Evolutionary conservation across 2,888 invertebrate species (phyloP).

Genomic region (Agonopterix alstromeriana): DNA sequence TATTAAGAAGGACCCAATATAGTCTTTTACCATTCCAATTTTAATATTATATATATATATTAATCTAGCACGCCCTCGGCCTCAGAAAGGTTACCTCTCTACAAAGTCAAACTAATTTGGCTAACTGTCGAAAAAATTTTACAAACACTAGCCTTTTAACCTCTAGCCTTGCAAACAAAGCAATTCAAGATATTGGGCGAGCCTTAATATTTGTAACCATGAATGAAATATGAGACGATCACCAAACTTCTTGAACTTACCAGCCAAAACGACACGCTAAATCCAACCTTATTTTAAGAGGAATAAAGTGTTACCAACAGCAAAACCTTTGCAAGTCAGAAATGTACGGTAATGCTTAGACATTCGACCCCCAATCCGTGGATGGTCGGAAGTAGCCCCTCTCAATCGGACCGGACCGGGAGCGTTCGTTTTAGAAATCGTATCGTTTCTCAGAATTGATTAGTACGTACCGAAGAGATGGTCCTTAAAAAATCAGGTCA

Average conservation of each 20-base stretch:
- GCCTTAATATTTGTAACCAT: background rate
- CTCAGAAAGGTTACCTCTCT: no score
- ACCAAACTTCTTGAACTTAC: background rate
- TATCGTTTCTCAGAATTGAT: conserved; percentile 5
- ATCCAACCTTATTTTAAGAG: no score
- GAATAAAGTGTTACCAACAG: no score
- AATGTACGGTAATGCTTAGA: conserved; percentile 4
- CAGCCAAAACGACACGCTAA: no score
- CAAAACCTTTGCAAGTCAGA: background rate
- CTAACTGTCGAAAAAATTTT: no score
- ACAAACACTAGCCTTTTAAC: no score
- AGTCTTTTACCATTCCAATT: no score
- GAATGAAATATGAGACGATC: conserved; percentile 4
- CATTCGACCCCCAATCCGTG: conserved; percentile 4
- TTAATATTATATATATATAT: no score
- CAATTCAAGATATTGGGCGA: background rate
- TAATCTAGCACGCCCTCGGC: no score
- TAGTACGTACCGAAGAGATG: conserved; percentile 1
- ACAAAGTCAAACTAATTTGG: no score
- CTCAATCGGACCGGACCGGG: background rate
- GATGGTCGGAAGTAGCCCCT: conserved; percentile 1
- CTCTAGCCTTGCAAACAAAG: background rate
- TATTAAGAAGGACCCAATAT: no score
- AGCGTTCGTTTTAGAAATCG: background rate
- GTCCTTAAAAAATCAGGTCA: conserved; percentile 3